Base-by-base conservation (phyloP, 2,888 invertebrate genomes). In the Thelaira solivaga region DNA sequence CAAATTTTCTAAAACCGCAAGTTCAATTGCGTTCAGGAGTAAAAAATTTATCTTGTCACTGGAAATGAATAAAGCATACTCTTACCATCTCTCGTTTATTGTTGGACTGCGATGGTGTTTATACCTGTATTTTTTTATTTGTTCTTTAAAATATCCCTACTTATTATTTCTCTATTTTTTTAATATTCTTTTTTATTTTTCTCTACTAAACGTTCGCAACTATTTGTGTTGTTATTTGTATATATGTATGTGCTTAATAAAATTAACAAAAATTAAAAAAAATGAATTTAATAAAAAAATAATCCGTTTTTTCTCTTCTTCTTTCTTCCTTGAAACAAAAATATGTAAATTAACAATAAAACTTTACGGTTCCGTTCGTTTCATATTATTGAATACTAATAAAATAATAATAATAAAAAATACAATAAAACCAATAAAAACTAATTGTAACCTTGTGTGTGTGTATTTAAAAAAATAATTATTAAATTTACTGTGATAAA, bases 291-390 rank as follows among this genome's bases (percentile, higher is more conserved):
- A 80, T 83, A 80, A 59, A 81, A 81, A 81, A 73, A 81, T 83
- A 81, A 83, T 85, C 86, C 86, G 85, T 85, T 87, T 87, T 83
- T 87, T 86, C 86, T 86, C 86, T 88, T 87, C 87, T 87, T 84
- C 87, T 86, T 87, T 87, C 86, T 87, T 84, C 86, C 88, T 86
- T 86, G 88, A 86, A 82, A 73, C 73, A 67, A 73, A 45, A 65
- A 59, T 67, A 34, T 67, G 43, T 74, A 51, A 43, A 49, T 51
- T 65, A 59, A 59, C 10, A 73, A 82, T 68, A 80, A 67, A 74
- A 73, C 22, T 67, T 80, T 51, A 72, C 76, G 84, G 82, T 84
- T 84, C 81, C 77, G 75, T 85, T 87, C 85, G 87, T 87, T 87
- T 87, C 86, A 84, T 83, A 86, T 83, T 82, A 74, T 74, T 67